Base-by-base conservation (phyloP, 2,888 invertebrate genomes). In the Microdon myrmicae region DNA sequence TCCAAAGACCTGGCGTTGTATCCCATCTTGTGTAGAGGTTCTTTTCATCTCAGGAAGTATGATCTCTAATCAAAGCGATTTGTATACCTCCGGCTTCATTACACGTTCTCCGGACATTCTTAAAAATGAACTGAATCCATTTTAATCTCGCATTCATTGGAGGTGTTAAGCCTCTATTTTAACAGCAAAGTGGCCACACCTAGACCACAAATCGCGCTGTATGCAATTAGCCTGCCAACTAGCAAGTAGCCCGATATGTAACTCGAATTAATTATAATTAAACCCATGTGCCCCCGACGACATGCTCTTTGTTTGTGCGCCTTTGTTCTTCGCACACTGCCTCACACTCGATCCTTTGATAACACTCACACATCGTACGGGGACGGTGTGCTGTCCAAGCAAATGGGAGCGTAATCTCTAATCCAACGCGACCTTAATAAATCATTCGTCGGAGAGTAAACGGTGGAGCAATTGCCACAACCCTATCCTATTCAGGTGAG, bases 361-460 rank as follows among this genome's bases (percentile, higher is more conserved):
- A 51, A 49, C 17, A 47, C 13, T 23, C 14, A 19, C 9, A 28
- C 19, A 55, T 13, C 22, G 31, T 9, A 6, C n/a, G n/a, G n/a
- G 9, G 22, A 43, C n/a, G n/a, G 17, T 7, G 4, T 14, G 22
- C 14, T 16, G 25, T 22, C 10, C n/a, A 19, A 39, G 32, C 38
- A 44, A 61, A 56, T 44, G 39, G 56, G 28, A 14, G 20, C 38
- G 16, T 44, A 61, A 61, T 49, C n/a, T n/a, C 53, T 48, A 49
- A 47, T 39, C 37, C 44, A 45, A 41, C 31, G 59, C 56, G 64
- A 68, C 67, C 67, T 67, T 59, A 68, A 68, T 68, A 68, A 68
- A 68, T 68, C 67, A 68, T 58, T 68, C 54, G 43, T 38, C 49
- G 55, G 38, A 23, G 41, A 19, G 28, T 34, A 47, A 49, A 60